Evolutionary conservation across 2,888 invertebrate species (phyloP).

Genomic region (Yponomeuta plumbellus): DNA sequence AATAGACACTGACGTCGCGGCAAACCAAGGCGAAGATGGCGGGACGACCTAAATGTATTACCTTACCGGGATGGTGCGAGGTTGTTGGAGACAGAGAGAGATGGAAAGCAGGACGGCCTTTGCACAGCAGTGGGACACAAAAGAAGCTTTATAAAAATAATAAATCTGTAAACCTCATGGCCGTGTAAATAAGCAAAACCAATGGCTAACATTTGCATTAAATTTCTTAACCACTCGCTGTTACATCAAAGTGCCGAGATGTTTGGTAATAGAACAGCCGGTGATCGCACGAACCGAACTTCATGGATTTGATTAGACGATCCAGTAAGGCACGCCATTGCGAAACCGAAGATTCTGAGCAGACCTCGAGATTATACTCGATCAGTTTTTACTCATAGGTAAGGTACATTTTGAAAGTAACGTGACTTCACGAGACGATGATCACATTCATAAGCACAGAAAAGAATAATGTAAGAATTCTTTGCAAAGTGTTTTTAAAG

Average conservation of each 20-base stretch:
- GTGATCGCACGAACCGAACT: conserved; percentile 5
- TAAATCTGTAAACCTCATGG: conserved; percentile 24
- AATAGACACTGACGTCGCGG: too few relatives aligned
- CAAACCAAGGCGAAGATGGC: too few relatives aligned
- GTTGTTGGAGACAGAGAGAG: neutral
- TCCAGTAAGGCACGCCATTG: conserved; percentile 10
- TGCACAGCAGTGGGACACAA: too few relatives aligned
- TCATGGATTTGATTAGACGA: conserved; percentile 15
- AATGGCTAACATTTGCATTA: conserved; percentile 34
- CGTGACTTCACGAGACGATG: too few relatives aligned
- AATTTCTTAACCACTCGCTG: conserved; percentile 29
- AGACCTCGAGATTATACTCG: neutral
- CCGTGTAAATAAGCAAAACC: conserved; percentile 13
- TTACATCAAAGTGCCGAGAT: conserved; percentile 25
- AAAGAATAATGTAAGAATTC: too few relatives aligned
- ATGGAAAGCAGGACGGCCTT: neutral
- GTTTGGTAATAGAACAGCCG: neutral
- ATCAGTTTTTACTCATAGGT: too few relatives aligned
- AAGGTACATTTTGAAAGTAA: too few relatives aligned
- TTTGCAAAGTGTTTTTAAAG: too few relatives aligned
- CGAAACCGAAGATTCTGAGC: conserved; percentile 2
- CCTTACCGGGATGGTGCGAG: too few relatives aligned
- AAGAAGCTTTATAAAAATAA: too few relatives aligned
- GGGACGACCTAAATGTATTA: too few relatives aligned
- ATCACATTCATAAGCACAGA: too few relatives aligned